Evolutionary conservation across 2,797 vertebrate genomes (phyloP).

Genomic region (Oryzias sinensis): DNA sequence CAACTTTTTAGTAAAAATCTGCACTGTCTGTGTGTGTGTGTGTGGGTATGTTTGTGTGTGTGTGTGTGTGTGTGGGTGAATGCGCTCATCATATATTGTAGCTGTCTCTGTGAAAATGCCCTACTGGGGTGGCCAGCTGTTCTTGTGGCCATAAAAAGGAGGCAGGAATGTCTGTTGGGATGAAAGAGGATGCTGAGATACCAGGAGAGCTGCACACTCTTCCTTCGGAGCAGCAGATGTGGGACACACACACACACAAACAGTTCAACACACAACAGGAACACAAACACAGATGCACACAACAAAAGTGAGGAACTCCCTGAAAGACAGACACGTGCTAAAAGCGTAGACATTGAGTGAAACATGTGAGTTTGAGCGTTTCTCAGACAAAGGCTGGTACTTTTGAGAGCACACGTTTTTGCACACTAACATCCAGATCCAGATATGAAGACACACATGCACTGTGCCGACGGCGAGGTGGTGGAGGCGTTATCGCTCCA

Average conservation of each 20-base stretch:
- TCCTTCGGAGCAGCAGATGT: conserved; percentile 61
- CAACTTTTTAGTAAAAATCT: neutral
- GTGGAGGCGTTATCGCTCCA: conserved; percentile 88
- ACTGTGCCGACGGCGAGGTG: conserved; percentile 62
- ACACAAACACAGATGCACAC: conserved; percentile 1
- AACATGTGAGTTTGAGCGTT: conserved; percentile 2
- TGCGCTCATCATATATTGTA: conserved; percentile 65
- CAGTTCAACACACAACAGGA: conserved; percentile 2
- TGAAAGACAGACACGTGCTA: conserved; percentile 5
- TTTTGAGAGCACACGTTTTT: conserved; percentile 19
- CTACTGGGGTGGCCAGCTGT: conserved; percentile 89
- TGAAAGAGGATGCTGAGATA: conserved; percentile 68
- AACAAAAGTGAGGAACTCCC: neutral
- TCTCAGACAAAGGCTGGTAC: neutral
- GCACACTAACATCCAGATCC: conserved; percentile 15
- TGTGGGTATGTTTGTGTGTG: conserved; percentile 24
- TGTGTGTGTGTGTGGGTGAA: conserved; percentile 28
- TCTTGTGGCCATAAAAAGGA: conserved; percentile 91
- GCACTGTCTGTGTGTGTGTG: neutral
- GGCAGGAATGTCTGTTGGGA: conserved; percentile 87
- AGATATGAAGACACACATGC: conserved; percentile 24
- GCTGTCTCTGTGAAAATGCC: conserved; percentile 71
- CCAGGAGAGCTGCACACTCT: conserved; percentile 34
- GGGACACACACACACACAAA: conserved; percentile 41
- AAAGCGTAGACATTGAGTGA: neutral